Conservation (phyloP, 2,888 invertebrate genomes). For the Leptopterna dolabrata region DNA sequence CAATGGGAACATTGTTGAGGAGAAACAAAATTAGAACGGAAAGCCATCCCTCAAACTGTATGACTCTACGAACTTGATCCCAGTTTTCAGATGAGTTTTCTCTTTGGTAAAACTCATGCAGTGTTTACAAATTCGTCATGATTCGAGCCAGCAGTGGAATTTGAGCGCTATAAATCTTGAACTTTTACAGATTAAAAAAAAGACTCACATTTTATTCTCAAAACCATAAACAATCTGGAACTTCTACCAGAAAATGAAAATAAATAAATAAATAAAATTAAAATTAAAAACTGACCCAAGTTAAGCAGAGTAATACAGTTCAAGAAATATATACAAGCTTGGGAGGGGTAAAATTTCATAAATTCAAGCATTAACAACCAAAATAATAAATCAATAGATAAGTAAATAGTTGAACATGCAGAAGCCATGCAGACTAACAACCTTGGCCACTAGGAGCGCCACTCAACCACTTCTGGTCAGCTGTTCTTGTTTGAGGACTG, state of each 20-base stretch:
- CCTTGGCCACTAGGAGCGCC: too few relatives aligned
- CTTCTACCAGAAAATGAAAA: background rate
- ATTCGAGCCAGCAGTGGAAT: background rate
- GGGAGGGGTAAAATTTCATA: background rate
- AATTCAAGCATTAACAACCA: background rate
- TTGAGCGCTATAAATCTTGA: background rate
- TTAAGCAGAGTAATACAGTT: background rate
- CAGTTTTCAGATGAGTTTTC: background rate
- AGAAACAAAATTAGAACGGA: background rate
- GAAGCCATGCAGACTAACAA: background rate
- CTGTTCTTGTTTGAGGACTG: too few relatives aligned
- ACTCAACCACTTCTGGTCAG: too few relatives aligned
- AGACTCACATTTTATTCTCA: background rate
- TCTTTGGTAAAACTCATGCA: too few relatives aligned
- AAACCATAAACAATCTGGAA: background rate
- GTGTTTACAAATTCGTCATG: too few relatives aligned
- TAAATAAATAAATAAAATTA: too few relatives aligned
- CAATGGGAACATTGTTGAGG: background rate
- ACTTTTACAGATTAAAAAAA: background rate
- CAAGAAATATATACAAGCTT: background rate
- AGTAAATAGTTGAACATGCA: background rate
- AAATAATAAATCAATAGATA: background rate
- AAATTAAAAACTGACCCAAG: background rate
- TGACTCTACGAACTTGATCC: background rate
- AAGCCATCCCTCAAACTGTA: background rate